A percentile compares a stretch with the other conserved stretches of the same genome.
Conservation (phyloP, 2,888 invertebrate species). For the Palloptera scutellata region DNA sequence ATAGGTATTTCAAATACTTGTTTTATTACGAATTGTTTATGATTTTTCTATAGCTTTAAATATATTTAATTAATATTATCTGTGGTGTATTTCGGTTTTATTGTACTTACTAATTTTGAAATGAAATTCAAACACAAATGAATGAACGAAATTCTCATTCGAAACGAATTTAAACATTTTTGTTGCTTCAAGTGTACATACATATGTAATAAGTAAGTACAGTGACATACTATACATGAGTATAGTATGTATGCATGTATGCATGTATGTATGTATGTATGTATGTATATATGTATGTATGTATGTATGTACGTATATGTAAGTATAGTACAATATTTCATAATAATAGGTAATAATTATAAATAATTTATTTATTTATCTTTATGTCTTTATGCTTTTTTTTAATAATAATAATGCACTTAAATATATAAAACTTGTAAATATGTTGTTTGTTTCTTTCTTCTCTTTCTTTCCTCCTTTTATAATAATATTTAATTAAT, state of each 20-base stretch:
- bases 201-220: conserved; percentile 37
- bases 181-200: conserved; percentile 11
- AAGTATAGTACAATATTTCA: conserved; percentile 13
- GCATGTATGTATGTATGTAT: conserved; percentile 13
- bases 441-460: conserved; percentile 3
- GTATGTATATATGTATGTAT: conserved; percentile 5
- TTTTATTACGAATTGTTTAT: too few relatives aligned
- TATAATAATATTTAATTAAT: conserved; percentile 11
- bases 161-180: neutral
- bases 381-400: neutral
- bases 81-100: conserved; percentile 32
- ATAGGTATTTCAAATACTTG: too few relatives aligned
- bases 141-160: too few relatives aligned
- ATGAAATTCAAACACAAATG: neutral
- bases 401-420: conserved; percentile 15
- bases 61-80: conserved; percentile 30
- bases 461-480: neutral
- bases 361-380: neutral
- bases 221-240: conserved; percentile 26
- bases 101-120: conserved; percentile 32
- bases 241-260: conserved; percentile 27
- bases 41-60: too few relatives aligned
- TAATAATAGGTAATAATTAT: conserved; percentile 10
- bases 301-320: neutral
- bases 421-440: conserved; percentile 22